Base-by-base conservation (phyloP, 2,797 vertebrate genomes). In the Acrossocheilus wenchowensis region DNA sequence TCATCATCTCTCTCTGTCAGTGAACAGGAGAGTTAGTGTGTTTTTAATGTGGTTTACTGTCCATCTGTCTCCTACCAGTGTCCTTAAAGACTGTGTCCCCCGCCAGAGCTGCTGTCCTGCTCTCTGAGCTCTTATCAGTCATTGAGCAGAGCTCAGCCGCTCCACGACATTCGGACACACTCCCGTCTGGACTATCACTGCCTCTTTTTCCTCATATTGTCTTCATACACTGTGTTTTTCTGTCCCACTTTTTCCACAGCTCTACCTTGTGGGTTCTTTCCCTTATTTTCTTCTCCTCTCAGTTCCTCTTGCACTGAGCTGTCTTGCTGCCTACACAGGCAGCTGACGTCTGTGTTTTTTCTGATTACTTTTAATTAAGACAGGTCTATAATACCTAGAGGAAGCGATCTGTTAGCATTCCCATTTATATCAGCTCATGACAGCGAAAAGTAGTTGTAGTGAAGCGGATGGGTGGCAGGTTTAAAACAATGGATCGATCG, bases 91-190 rank as follows among this genome's bases (percentile, higher is more conserved):
- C 66, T 69, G 34, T 50, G 41, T 78, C 78, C 66, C 39, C 81
- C 75, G 43, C 84, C 81, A 60, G 64, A 45, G 80, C 82, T 34
- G 43, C 84, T 81, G 71, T 89, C 81, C 62, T 36, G 34, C 68
- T 86, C 83, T 89, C 88, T 86, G 66, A 89, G 84, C 88, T 50
- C 83, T 89, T 90, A 89, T 91, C 88, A 87, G 87, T 78, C 85
- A 57, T 71, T 34, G 75, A 88, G 79, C 88, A 90, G 90, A 87
- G 77, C 79, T 75, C 52, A 39, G 69, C 26, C 3, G 1, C 66
- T 69, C 66, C 39, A 15, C n/a, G 21, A 30, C 14, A 48, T 41
- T 23, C 57, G 54, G 54, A 79, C 60, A 80, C 60, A 30, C 14
- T 69, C 17, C 17, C 17, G 34, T 39, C 66, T 39, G 8, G 17